Conservation (phyloP, 2,888 invertebrate genomes). For the Yponomeuta sedellus region DNA sequence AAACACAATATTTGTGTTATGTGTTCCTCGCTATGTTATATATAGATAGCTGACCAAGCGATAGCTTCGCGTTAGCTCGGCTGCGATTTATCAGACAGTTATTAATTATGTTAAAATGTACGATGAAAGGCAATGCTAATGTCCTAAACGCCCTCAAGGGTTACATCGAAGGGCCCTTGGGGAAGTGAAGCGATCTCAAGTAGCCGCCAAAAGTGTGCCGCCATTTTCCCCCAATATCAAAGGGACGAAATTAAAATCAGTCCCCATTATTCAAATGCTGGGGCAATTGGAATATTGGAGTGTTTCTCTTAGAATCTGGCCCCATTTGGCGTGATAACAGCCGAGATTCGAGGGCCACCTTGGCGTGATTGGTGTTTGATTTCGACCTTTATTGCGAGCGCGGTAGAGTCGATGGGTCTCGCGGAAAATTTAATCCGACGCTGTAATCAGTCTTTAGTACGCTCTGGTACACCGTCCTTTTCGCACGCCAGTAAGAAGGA, state of each 20-base stretch:
- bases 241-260: slow-evolving; percentile 9
- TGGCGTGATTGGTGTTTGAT: neutral
- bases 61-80: no score
- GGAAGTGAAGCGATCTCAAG: neutral
- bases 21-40: no score
- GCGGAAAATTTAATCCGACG: neutral
- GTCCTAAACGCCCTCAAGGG: neutral
- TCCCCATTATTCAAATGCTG: slow-evolving; percentile 10
- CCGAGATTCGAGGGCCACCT: neutral
- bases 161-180: neutral
- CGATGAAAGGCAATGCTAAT: no score
- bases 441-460: neutral
- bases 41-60: no score
- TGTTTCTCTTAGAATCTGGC: slow-evolving; percentile 1
- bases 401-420: neutral
- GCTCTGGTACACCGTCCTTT: neutral
- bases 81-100: no score
- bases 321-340: neutral
- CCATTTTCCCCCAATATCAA: slow-evolving; percentile 6
- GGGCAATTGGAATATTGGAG: slow-evolving; percentile 2
- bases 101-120: no score
- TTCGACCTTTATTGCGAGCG: neutral
- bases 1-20: no score
- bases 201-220: neutral
- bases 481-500: neutral